phyloP scores from a whole-genome alignment of 2,113 vertebrate species.

The Plectropomus leopardus region DNA sequence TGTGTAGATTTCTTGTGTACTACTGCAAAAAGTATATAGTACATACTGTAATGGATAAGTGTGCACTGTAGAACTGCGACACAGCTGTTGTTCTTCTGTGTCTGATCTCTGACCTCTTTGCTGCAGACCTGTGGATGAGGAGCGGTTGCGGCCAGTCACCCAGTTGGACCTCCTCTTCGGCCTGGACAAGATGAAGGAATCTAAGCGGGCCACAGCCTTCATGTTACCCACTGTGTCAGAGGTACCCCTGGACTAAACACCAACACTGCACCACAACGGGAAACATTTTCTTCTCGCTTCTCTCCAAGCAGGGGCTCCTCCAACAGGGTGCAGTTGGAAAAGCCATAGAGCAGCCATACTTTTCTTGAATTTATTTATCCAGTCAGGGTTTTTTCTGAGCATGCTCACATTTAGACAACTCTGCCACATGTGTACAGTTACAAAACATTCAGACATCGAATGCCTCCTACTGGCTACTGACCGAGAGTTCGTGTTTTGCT shows the following conservation, averaged over 20 bases:
- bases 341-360: neutral
- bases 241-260: constrained; percentile 80
- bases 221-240: constrained; percentile 62
- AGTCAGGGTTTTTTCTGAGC: constrained; percentile 27
- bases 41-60: neutral
- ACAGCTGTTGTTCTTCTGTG: neutral
- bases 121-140: constrained; percentile 76
- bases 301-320: constrained; percentile 11
- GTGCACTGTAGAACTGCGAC: neutral
- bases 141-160: constrained; percentile 82
- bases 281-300: neutral
- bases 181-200: constrained; percentile 88
- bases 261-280: neutral
- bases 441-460: neutral
- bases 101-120: constrained; percentile 26
- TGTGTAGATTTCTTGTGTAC: neutral
- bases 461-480: neutral
- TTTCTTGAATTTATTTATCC: constrained; percentile 17
- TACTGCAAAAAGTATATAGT: neutral
- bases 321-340: constrained; percentile 23
- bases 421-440: constrained; percentile 15
- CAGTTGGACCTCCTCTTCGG: constrained; percentile 87
- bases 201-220: constrained; percentile 76
- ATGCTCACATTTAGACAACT: constrained; percentile 26
- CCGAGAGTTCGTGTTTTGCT: neutral